Conservation (phyloP, 1,140 invertebrate genomes). For the Platorchestia sp. region DNA sequence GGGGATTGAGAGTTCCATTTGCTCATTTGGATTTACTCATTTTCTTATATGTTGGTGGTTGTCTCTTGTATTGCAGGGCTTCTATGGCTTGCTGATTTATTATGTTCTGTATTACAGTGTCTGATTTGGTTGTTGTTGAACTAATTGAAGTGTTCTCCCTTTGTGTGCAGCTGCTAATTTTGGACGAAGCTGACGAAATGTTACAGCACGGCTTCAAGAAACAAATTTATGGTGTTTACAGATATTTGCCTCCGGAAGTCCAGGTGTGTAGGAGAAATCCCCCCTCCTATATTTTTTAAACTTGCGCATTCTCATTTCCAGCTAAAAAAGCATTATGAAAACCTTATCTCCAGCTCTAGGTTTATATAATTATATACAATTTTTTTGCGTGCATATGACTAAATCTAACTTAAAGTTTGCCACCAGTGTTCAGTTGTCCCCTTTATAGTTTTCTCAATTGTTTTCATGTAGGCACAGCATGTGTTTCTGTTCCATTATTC, state of each 20-base stretch:
- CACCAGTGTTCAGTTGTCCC: not conserved
- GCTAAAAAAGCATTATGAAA: too few relatives aligned
- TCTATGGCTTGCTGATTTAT: too few relatives aligned
- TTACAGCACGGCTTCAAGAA: conserved; percentile 99
- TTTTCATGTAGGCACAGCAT: too few relatives aligned
- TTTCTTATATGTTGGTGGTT: not conserved
- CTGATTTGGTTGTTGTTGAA: too few relatives aligned
- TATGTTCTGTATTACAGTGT: not conserved
- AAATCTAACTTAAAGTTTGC: not conserved
- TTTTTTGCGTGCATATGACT: too few relatives aligned
- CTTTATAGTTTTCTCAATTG: not conserved
- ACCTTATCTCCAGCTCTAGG: too few relatives aligned
- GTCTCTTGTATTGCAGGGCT: not conserved
- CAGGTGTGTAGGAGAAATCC: conserved; percentile 77
- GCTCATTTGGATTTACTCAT: not conserved
- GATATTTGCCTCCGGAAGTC: conserved; percentile 87
- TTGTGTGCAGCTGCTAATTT: conserved; percentile 91
- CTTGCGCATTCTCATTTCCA: too few relatives aligned
- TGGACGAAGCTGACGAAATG: conserved; percentile 99
- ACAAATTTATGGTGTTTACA: conserved; percentile 99
- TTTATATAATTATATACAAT: too few relatives aligned
- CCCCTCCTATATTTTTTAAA: too few relatives aligned
- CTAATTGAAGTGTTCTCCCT: not conserved
- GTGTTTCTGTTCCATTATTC: too few relatives aligned
- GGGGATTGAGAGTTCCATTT: not conserved